Conservation (phyloP, 2,888 invertebrate species). For the Pantelozetes paolii region DNA sequence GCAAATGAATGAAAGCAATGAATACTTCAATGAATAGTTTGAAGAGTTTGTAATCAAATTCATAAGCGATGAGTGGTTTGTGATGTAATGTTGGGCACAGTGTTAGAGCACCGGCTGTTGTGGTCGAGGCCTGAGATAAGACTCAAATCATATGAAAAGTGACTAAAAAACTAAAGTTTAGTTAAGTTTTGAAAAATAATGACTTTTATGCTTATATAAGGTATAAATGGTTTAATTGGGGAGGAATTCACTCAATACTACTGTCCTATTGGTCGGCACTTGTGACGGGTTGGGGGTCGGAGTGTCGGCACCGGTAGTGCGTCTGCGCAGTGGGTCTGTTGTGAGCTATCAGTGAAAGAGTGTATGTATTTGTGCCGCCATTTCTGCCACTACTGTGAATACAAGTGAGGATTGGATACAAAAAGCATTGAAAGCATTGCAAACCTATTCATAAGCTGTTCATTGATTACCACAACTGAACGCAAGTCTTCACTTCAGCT, state of each 20-base stretch:
- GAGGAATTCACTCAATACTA: constrained; percentile 5
- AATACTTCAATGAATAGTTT: no score
- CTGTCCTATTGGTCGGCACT: neutral
- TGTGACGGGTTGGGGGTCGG: neutral
- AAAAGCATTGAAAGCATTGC: neutral
- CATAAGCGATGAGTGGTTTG: no score
- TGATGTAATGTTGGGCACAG: no score
- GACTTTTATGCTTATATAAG: constrained; percentile 20
- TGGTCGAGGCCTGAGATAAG: neutral
- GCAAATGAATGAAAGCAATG: no score
- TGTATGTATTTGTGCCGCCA: constrained; percentile 7
- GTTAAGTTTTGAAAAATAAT: constrained; percentile 19
- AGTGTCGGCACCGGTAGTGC: neutral
- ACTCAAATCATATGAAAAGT: neutral
- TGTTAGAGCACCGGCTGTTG: no score
- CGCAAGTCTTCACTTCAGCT: neutral
- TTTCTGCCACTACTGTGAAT: constrained; percentile 23
- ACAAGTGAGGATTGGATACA: neutral
- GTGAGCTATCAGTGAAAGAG: neutral
- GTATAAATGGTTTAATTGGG: constrained; percentile 20
- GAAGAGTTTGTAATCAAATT: no score
- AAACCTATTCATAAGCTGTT: neutral
- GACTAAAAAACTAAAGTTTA: constrained; percentile 15
- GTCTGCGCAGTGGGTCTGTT: neutral
- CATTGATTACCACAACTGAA: neutral